Base-by-base conservation (phyloP, 1,140 invertebrate genomes). In the Aphelinus certus region DNA sequence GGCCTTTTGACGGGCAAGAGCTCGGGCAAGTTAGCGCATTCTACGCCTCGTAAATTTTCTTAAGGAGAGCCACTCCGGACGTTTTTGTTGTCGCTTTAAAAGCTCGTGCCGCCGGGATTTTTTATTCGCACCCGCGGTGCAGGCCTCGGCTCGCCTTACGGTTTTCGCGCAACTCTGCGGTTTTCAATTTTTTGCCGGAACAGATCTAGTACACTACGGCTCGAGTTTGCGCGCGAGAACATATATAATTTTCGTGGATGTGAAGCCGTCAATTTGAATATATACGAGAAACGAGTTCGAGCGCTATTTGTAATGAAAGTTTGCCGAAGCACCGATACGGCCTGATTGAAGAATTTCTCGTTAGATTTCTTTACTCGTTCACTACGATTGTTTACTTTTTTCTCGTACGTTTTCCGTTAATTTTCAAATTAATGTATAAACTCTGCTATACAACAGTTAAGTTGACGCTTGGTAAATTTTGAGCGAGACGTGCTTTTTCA, bases 41-140 rank as follows among this genome's bases (percentile, higher is more conserved):
- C 65, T 53, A 49, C 49, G 48, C 55, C 71, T 73, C 71, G 63
- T 73, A 73, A 73, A 73, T 73, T 65, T 73, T 60, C 63, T 42
- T 73, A 73, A 73, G 63, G 71, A 57, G 71, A 57, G 62, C 62
- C 57, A 48, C 51, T 53, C n/a, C 68, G 5, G 42, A 49, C 48
- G 0, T 70, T 70, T 70, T 61, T 70, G 46, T n/a, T 6, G n/a
- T 43, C 57, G 2, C 47, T 61, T 61, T n/a, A 65, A 64, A 72
- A 57, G 55, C 71, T 43, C 62, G 61, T 64, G 62, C 63, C 61
- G 45, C 51, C 26, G 63, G 49, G 55, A 68, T 68, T 68, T 68
- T 55, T 55, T 43, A 43, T 53, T 65, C 49, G 42, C 45, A 49
- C 48, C 48, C 3, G 55, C 7, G 42, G 26, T 26, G 26, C 26